phyloP scores from a whole-genome alignment of 2,888 invertebrate genomes.

The Ceriagrion tenellum region DNA sequence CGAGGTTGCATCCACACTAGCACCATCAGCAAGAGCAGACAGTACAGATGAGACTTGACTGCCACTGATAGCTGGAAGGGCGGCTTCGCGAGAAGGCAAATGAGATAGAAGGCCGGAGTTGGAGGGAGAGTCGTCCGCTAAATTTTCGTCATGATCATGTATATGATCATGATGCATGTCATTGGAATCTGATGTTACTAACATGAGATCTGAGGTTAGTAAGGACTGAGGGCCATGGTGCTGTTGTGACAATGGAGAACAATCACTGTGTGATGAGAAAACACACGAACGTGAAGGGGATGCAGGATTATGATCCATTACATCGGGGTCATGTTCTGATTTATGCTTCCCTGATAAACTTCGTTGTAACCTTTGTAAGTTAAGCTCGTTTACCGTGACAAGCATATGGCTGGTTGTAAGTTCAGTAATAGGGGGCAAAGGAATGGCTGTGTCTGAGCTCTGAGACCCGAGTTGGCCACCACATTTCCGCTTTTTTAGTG shows the following conservation, averaged over 20 bases:
- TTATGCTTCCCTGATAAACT: constrained; percentile 49
- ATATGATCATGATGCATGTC: constrained; percentile 61
- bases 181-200: constrained; percentile 42
- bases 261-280: constrained; percentile 51
- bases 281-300: constrained; percentile 49
- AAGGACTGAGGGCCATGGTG: constrained; percentile 47
- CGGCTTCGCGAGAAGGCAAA: constrained; percentile 61
- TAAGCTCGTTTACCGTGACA: constrained; percentile 28
- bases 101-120: constrained; percentile 60
- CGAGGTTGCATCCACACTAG: constrained; percentile 54
- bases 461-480: not conserved
- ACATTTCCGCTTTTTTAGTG: constrained; percentile 31
- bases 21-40: constrained; percentile 71
- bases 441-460: constrained; percentile 17
- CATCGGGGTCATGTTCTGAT: not conserved
- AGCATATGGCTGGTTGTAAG: constrained; percentile 56
- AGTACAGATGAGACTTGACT: constrained; percentile 72
- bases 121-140: constrained; percentile 42
- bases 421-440: constrained; percentile 29
- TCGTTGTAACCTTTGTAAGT: constrained; percentile 56
- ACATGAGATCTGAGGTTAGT: constrained; percentile 41
- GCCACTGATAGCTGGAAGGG: constrained; percentile 71
- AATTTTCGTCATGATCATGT: constrained; percentile 40
- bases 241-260: constrained; percentile 54
- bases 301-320: not conserved